Percentiles rank a stretch among this genome's conserved stretches.
phyloP scores from a whole-genome alignment of 1,140 invertebrate genomes.

The Yoshiicerus persimilis region DNA sequence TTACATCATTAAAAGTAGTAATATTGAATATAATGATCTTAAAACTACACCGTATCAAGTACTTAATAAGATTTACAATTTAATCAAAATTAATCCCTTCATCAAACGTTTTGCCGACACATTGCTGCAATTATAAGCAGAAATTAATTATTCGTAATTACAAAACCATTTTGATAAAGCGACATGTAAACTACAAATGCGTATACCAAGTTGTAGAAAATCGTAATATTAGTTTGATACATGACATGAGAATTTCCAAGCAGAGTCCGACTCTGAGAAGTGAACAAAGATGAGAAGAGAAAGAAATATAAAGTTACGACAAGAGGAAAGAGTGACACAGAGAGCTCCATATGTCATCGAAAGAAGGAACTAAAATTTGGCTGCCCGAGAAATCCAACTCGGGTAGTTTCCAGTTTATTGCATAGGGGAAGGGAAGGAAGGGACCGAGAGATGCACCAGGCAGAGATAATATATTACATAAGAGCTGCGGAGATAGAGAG shows the following conservation, averaged over 20 bases:
- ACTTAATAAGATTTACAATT: too few relatives aligned
- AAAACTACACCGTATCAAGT: neutral
- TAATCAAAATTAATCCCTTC: too few relatives aligned
- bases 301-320: neutral
- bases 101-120: too few relatives aligned
- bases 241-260: neutral
- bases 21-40: neutral
- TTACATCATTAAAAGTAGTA: neutral
- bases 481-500: neutral
- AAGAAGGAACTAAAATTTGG: neutral
- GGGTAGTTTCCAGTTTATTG: neutral
- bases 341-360: constrained; percentile 12
- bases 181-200: too few relatives aligned
- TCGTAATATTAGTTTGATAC: too few relatives aligned
- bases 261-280: neutral
- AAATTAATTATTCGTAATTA: too few relatives aligned
- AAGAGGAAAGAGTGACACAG: neutral
- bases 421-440: neutral
- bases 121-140: too few relatives aligned
- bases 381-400: neutral
- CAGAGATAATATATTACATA: neutral
- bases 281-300: neutral
- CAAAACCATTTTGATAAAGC: too few relatives aligned
- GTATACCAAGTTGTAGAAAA: too few relatives aligned
- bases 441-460: neutral